Conservation (phyloP, 2,797 vertebrate species). For the Salarias fasciatus region DNA sequence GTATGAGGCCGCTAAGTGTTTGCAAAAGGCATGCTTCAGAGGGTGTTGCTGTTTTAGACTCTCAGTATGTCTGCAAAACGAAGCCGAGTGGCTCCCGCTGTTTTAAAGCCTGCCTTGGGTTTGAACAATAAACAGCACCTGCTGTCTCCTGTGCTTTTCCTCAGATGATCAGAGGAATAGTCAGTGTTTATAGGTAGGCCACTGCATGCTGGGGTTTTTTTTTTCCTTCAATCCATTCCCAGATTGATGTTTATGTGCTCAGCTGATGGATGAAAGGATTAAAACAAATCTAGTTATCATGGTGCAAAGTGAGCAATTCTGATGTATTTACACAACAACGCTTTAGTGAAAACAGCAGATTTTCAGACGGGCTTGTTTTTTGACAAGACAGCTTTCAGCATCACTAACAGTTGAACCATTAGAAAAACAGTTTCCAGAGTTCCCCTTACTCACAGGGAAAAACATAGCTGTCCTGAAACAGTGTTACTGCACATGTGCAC, state of each 20-base stretch:
- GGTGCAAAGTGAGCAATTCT: background rate
- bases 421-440: too few species aligned
- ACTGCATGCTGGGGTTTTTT: background rate
- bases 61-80: constrained; percentile 3
- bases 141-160: background rate
- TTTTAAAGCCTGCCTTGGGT: constrained; percentile 7
- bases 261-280: background rate
- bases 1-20: constrained; percentile 34
- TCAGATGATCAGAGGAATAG: background rate
- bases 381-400: too few species aligned
- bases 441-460: too few species aligned
- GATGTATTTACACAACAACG: background rate
- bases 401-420: too few species aligned
- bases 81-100: background rate
- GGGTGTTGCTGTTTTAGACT: constrained; percentile 30
- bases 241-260: background rate
- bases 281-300: background rate
- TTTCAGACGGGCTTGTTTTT: too few species aligned
- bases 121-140: constrained; percentile 4
- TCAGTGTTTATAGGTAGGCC: background rate
- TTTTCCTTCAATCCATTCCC: background rate
- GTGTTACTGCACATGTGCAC: too few species aligned
- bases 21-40: constrained; percentile 11
- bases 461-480: too few species aligned
- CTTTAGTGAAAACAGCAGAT: too few species aligned